Evolutionary conservation across 2,797 vertebrate species (phyloP).

Genomic region (Cuculus canorus): DNA sequence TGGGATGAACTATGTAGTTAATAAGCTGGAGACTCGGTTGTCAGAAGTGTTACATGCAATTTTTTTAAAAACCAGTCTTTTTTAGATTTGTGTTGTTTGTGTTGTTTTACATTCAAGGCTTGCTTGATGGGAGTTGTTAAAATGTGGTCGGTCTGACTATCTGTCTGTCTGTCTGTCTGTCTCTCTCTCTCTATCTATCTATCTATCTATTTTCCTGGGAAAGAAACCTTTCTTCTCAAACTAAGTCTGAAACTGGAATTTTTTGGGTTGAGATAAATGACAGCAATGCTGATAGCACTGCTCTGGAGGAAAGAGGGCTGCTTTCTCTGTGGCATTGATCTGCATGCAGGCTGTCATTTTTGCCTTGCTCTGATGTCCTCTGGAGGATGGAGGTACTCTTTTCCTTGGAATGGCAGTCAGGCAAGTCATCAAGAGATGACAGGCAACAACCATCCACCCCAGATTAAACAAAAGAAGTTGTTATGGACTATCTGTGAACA

Average conservation of each 20-base stretch:
- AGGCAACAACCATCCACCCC: neutral
- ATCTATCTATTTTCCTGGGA: neutral
- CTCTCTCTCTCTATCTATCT: too few species aligned
- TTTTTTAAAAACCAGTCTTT: neutral
- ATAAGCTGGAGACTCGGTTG: neutral
- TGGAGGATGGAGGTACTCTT: neutral
- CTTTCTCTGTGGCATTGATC: slow-evolving; percentile 29
- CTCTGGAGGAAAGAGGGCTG: slow-evolving; percentile 30
- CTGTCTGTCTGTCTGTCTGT: too few species aligned
- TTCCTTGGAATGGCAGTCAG: slow-evolving; percentile 13
- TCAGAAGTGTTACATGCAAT: neutral
- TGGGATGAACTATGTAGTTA: neutral
- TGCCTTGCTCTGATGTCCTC: slow-evolving; percentile 5
- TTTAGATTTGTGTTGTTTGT: neutral
- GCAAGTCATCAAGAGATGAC: slow-evolving; percentile 1
- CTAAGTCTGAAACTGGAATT: neutral
- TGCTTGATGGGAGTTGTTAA: neutral
- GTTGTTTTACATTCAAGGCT: neutral
- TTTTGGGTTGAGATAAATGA: slow-evolving; percentile 4
- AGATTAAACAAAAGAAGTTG: slow-evolving; percentile 32
- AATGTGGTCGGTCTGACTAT: neutral
- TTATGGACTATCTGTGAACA: neutral
- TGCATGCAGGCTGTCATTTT: neutral
- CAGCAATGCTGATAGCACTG: neutral
- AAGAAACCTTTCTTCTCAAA: neutral